Conservation (phyloP, 2,113 vertebrate species). For the Myiopsitta monachus region DNA sequence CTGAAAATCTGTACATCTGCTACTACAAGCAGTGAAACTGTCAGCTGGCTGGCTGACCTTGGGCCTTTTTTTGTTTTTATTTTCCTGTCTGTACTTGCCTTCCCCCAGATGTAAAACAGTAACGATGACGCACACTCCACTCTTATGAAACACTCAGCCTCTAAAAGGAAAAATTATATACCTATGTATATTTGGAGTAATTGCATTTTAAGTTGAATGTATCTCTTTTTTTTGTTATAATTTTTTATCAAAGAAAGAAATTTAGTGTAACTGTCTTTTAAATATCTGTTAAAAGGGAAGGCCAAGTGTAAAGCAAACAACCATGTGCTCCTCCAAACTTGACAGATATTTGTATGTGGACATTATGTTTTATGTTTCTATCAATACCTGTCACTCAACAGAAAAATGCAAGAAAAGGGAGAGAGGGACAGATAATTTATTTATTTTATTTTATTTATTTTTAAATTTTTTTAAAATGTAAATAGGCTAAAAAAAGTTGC, state of each 20-base stretch:
- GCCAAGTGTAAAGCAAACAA: neutral
- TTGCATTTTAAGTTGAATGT: neutral
- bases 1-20: neutral
- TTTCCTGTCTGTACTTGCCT: neutral
- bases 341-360: neutral
- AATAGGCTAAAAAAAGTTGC: conserved; percentile 36
- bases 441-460: rapidly evolving
- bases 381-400: neutral
- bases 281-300: neutral
- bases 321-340: neutral
- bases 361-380: neutral
- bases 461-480: neutral
- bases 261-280: neutral
- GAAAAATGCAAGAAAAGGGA: neutral
- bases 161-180: neutral
- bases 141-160: neutral
- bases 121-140: neutral
- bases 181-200: neutral
- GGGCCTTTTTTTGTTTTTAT: neutral
- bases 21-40: neutral
- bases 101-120: neutral
- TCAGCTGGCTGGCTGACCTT: neutral
- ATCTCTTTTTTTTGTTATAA: neutral
- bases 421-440: neutral
- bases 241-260: neutral